Evolutionary conservation across 64 coral and sea anemone genomes (phyloP), one percentile per base, ranked within the genome.

Genomic region (Actinia tenebrosa): DNA sequence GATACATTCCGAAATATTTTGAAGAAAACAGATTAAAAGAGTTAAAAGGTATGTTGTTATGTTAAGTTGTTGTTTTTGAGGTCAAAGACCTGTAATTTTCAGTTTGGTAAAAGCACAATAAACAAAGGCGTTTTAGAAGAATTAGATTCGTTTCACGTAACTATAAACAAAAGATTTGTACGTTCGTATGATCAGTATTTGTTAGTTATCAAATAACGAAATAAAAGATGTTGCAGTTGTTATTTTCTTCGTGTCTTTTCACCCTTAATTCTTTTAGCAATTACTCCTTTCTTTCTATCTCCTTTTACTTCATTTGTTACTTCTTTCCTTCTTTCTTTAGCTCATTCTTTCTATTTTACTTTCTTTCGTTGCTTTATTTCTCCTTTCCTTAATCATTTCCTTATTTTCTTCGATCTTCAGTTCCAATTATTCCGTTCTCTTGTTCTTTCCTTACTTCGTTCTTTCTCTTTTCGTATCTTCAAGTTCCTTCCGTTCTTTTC

Each of bases 11-110:
- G 53, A 50, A 81, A 50, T 81, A 81, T 22, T 53, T 81, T 53
- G 18, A 81, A 81, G 79, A 45, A 53, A 81, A 81, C n/a, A 53
- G 27, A 10, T 45, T 37, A 37, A 79, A 79, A 53, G 17, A 81
- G 50, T 50, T 50, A 50, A 37, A 81, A 81, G 18, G 46, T 18
- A n/a, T 18, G 53, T 50, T 81, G 79, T 81, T 81, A 50, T 81
- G 79, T 81, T 81, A 20, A 81, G 46, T 81, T 81, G 16, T 81
- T 81, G 43, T 81, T 79, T 10, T 79, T 16, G 27, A 79, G 77
- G 45, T 44, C 77, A 79, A 26, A 79, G 63, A 66, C 63, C 63
- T 20, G n/a, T 10, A 5, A 66, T n/a, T 66, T 66, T 66, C 63
- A 66, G 63, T 66, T 66, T 66, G 63, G 63, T 66, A 23, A 66